Percentiles rank a stretch among this genome's conserved stretches.
These are phyloP conservation scores for Hydriomena furcata DNA, from an alignment of 2,888 invertebrate genomes.

Conservation along the genomic window DNA sequence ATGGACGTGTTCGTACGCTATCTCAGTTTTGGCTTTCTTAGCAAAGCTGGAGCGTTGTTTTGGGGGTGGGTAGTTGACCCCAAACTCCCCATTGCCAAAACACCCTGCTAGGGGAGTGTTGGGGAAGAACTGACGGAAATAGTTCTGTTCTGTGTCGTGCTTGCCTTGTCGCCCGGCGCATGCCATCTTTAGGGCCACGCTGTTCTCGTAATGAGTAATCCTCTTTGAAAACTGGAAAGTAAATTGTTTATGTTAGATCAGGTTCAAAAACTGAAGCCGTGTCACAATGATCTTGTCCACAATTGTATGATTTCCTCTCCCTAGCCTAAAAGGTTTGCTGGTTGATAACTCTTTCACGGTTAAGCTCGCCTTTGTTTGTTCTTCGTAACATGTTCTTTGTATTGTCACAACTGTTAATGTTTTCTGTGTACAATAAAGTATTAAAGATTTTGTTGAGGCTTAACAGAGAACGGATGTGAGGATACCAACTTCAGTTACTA, in stretches of 20 bases:
- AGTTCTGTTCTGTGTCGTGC: constrained; percentile 65
- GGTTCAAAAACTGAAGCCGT: background rate
- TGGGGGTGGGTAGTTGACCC: constrained; percentile 57
- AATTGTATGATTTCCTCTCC: no score
- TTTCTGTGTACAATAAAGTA: no score
- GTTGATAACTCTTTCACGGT: no score
- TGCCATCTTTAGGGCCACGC: constrained; percentile 67
- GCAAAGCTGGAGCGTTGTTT: constrained; percentile 48
- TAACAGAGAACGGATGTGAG: no score
- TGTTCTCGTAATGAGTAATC: constrained; percentile 69
- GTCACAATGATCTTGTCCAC: background rate
- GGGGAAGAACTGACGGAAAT: constrained; percentile 67
- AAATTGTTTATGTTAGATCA: background rate
- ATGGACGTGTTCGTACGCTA: constrained; percentile 57
- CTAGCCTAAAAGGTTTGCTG: no score
- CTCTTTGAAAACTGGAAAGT: constrained; percentile 64
- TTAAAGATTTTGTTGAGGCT: no score
- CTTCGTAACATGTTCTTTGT: no score
- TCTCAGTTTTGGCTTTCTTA: constrained; percentile 11
- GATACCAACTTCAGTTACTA: no score
- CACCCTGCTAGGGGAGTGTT: constrained; percentile 66
- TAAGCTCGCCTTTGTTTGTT: no score
- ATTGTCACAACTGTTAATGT: no score
- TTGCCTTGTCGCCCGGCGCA: constrained; percentile 71
- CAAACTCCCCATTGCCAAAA: constrained; percentile 76